These are phyloP conservation scores for Ornithoptera priamus DNA, from an alignment of 2,888 invertebrate genomes.

Conservation along the genomic window DNA sequence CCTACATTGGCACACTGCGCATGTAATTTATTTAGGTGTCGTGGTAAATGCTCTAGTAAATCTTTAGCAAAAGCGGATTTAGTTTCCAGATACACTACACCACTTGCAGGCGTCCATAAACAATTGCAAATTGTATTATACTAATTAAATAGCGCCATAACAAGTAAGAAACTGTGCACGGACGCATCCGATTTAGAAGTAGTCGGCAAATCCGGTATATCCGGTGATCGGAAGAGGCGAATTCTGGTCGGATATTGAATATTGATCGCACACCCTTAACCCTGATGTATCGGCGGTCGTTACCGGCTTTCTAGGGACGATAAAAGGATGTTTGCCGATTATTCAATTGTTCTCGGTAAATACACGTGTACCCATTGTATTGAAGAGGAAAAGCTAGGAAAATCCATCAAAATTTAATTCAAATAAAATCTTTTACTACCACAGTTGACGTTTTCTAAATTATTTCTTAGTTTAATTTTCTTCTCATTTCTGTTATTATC, in stretches of 20 bases:
- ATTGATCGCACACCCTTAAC: conserved; percentile 78
- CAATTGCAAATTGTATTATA: conserved; percentile 27
- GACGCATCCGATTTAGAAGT: conserved; percentile 54
- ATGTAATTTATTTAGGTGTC: conserved; percentile 32
- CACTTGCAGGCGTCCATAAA: conserved; percentile 22
- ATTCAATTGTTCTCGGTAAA: conserved; percentile 59
- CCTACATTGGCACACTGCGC: conserved; percentile 21
- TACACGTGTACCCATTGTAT: conserved; percentile 27
- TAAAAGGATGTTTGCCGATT: conserved; percentile 65
- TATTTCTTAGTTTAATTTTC: too few relatives aligned
- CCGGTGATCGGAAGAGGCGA: conserved; percentile 75
- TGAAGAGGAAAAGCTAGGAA: background rate
- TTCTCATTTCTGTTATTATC: too few relatives aligned
- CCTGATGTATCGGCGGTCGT: conserved; percentile 71
- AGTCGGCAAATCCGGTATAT: conserved; percentile 49
- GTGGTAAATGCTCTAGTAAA: conserved; percentile 32
- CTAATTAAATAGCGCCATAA: conserved; percentile 32
- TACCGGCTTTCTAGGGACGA: conserved; percentile 59
- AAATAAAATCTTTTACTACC: background rate
- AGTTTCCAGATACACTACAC: conserved; percentile 17
- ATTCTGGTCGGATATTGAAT: conserved; percentile 78
- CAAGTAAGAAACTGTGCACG: conserved; percentile 26
- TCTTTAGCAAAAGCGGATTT: conserved; percentile 28
- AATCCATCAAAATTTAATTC: background rate
- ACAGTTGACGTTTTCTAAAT: too few relatives aligned